These are phyloP conservation scores for Coracopsis vasa DNA, from an alignment of 2,113 vertebrate genomes.

Conservation along the genomic window DNA sequence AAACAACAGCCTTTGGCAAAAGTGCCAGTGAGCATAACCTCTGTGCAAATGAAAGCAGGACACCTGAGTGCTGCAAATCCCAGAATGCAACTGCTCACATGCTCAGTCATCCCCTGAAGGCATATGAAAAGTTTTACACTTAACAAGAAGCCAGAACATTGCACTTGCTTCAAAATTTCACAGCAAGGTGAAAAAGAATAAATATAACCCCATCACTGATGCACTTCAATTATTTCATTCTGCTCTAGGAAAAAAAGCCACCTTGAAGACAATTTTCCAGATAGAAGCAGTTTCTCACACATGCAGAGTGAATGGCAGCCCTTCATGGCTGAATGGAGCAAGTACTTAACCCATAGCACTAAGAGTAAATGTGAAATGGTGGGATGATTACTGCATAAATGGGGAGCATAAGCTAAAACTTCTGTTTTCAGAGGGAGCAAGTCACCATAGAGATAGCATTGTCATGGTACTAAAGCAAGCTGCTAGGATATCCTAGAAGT, in stretches of 20 bases:
- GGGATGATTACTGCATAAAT: background rate
- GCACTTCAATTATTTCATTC: background rate
- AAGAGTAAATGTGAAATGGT: background rate
- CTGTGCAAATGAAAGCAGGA: background rate
- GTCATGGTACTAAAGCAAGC: background rate
- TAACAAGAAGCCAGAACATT: background rate
- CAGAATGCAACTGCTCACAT: background rate
- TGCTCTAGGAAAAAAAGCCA: background rate
- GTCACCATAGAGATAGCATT: background rate
- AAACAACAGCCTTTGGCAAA: slow-evolving; percentile 11
- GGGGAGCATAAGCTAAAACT: background rate
- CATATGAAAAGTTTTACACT: background rate
- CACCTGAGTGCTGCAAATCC: background rate
- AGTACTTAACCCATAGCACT: background rate
- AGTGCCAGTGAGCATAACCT: background rate
- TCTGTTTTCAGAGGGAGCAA: background rate
- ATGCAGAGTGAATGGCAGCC: background rate
- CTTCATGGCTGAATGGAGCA: background rate
- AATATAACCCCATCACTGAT: background rate
- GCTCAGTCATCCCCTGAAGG: background rate
- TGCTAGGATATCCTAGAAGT: background rate
- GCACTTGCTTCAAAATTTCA: background rate
- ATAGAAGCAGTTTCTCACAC: background rate
- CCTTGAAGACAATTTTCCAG: background rate
- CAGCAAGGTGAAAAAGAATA: background rate